Base-by-base conservation (phyloP, 2,797 vertebrate species). In the Pseudopleuronectes americanus region DNA sequence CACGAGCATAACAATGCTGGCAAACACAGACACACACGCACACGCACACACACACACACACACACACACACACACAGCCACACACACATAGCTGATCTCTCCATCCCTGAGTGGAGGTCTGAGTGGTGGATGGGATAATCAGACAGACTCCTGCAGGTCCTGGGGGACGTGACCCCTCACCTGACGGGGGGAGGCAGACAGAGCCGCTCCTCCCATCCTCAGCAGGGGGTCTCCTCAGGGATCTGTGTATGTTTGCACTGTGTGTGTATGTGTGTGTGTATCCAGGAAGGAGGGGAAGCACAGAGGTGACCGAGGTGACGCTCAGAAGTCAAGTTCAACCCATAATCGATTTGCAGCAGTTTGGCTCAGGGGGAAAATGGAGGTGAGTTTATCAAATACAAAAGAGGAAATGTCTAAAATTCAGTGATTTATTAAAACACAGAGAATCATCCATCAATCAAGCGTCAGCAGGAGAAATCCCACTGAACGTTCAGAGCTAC, bases 61-160 rank as follows among this genome's bases (percentile, higher is more conserved):
- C n/a, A 2, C 60, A 51, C 43, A 58, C 26, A 58, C 64, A 62
- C 26, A 64, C 5, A 19, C 16, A 19, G 16, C 6, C n/a, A 59
- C 58, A 64, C 61, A 58, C 66, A 33, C 74, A 22, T 52, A 21
- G 61, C 8, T 41, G 43, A 70, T 54, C 73, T 76, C 69, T 77
- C 73, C 76, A 80, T 73, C 67, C 71, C 62, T 80, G 68, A 84
- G 63, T 84, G 88, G 84, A 80, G 68, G 72, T 78, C 49, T 87
- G 83, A 90, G 72, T 64, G 76, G 59, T 87, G 86, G 81, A 63
- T 76, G 84, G 52, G 65, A 71, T 92, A 90, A 93, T 92, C 86
- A 70, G 79, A 81, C 82, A 73, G 80, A 91, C 87, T 88, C 57
- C 17, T 77, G 21, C 8, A 7, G 60, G 49, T 86, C 85, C 89